phyloP scores from a whole-genome alignment of 64 coral and sea anemone genomes.

The Astreopora myriophthalma region DNA sequence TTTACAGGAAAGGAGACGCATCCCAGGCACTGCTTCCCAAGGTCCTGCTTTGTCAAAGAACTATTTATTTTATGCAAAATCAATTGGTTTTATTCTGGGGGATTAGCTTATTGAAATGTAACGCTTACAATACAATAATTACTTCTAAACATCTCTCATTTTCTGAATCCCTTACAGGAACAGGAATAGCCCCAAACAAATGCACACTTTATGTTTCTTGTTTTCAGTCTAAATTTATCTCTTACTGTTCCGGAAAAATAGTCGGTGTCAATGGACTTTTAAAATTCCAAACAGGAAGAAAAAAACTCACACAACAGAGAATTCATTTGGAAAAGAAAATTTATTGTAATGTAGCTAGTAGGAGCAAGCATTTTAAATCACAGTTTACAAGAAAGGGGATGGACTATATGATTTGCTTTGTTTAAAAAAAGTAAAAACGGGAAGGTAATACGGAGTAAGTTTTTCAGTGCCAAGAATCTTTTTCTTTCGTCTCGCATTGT shows the following conservation, averaged over 20 bases:
- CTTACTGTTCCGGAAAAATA: no score
- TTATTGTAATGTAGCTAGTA: neutral
- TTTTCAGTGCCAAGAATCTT: no score
- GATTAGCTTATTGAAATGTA: neutral
- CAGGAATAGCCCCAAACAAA: no score
- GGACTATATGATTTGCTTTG: neutral
- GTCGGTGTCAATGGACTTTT: neutral
- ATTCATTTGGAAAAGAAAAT: neutral
- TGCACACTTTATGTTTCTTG: no score
- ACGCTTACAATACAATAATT: neutral
- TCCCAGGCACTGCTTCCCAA: neutral
- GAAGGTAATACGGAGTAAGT: no score
- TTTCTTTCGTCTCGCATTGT: no score
- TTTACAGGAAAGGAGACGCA: neutral
- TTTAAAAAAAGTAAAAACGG: no score
- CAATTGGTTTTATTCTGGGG: neutral
- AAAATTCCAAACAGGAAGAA: neutral
- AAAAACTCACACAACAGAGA: neutral
- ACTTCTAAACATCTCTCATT: no score
- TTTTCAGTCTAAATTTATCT: no score
- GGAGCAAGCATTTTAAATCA: neutral
- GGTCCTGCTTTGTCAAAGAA: neutral
- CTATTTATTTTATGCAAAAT: neutral
- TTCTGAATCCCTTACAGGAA: no score
- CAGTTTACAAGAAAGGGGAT: neutral